Base-by-base conservation (phyloP, 2,888 invertebrate genomes). In the Ashinkailepas kermadecensis region DNA sequence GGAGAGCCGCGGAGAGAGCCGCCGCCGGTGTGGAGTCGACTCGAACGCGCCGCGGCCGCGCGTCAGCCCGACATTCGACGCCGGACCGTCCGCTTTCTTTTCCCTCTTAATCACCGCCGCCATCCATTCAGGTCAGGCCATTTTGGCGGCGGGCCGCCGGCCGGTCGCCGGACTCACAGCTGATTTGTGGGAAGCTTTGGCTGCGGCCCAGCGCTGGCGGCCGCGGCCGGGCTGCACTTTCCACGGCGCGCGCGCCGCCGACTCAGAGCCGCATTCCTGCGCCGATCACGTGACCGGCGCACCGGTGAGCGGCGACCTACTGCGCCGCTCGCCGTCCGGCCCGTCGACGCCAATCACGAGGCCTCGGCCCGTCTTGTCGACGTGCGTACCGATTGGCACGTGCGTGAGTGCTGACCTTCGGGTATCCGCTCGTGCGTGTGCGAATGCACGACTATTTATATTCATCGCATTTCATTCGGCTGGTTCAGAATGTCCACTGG, bases 271-370 rank as follows among this genome's bases (percentile, higher is more conserved):
- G 54, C 74, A 74, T 74, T 74, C 74, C 74, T 9, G 54, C 25
- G 54, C 7, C 54, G 39, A 18, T 54, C 74, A 74, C 74, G 74
- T 74, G 74, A 74, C 74, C 70, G 74, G 74, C 74, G 39, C 74
- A 54, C 74, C 74, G 54, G 74, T 54, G 74, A 54, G 39, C 54
- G 74, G 54, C 74, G 74, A 74, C 74, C 74, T 74, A 74, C 74
- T 74, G 74, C 9, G n/a, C 11, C 39, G n/a, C 65, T 23, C 18
- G 65, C 65, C 65, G 59, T 15, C 59, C 59, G 15, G 59, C 2
- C 62, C 18, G 18, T 62, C 62, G 62, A 18, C 62, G 62, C 62
- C 62, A 18, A 18, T 18, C 62, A 18, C 62, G 62, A 8, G 15
- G 62, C 39, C 39, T 39, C 39, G 39, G 4, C 39, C 39, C 39